Percentiles rank a stretch among this genome's conserved stretches.
phyloP scores from a whole-genome alignment of 2,113 vertebrate species.

The Cololabis saira region DNA sequence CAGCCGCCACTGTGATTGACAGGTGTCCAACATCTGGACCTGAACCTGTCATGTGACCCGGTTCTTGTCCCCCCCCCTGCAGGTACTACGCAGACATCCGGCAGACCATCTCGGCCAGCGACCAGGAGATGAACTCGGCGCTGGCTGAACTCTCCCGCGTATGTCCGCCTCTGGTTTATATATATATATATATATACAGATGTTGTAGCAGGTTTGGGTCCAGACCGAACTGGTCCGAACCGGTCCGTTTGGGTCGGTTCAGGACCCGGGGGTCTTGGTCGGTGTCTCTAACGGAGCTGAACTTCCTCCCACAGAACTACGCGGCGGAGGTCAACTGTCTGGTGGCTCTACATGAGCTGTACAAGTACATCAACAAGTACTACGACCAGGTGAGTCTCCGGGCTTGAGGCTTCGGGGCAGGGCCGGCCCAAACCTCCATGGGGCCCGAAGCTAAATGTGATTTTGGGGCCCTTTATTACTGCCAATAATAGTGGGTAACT shows the following conservation, averaged over 20 bases:
- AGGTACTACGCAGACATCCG: slow-evolving; percentile 96
- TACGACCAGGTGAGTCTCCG: slow-evolving; percentile 94
- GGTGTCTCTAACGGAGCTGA: no score
- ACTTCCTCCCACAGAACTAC: slow-evolving; percentile 85
- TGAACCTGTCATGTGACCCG: neutral
- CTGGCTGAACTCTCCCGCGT: slow-evolving; percentile 95
- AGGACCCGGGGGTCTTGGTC: neutral
- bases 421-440: no score
- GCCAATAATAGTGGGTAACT: no score
- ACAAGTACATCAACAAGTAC: slow-evolving; percentile 99
- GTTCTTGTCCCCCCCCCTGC: neutral
- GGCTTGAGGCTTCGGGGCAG: no score
- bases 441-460: no score
- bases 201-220: no score
- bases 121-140: slow-evolving; percentile 98
- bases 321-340: slow-evolving; percentile 93
- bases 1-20: no score
- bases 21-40: neutral
- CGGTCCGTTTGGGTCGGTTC: no score
- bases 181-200: no score
- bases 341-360: slow-evolving; percentile 94
- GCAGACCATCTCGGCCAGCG: slow-evolving; percentile 93
- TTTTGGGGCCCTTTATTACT: no score
- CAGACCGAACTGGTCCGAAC: no score
- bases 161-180: slow-evolving; percentile 44